A percentile compares a stretch with the other conserved stretches of the same genome.
These are phyloP conservation scores for Astropecten irregularis DNA, from an alignment of 53 echinoderm and acorn worm genomes.

Conservation along the genomic window DNA sequence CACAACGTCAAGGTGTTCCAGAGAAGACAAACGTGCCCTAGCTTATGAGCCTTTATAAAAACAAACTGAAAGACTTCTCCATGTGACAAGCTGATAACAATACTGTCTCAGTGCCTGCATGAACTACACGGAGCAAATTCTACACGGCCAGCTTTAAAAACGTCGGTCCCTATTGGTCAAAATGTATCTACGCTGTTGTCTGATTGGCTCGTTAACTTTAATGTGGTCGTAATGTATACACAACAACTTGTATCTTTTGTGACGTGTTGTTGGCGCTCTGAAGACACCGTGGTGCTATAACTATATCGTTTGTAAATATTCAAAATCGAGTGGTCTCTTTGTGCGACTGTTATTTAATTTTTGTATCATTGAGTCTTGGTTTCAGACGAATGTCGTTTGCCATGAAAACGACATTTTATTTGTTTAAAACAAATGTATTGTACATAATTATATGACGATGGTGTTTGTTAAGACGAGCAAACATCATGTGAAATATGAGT, in stretches of 20 bases:
- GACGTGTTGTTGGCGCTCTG: background rate
- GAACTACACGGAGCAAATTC: background rate
- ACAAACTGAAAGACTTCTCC: background rate
- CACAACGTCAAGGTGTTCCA: conserved; percentile 62
- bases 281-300: conserved; percentile 3
- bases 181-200: background rate
- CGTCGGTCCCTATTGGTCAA: background rate
- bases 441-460: no score
- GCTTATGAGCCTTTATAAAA: conserved; percentile 50
- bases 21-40: conserved; percentile 89
- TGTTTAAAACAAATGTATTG: background rate
- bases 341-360: conserved; percentile 26
- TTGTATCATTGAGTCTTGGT: background rate
- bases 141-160: background rate
- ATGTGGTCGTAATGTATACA: no score
- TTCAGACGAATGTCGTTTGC: conserved; percentile 2
- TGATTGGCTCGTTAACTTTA: background rate
- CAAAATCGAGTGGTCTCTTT: conserved; percentile 21
- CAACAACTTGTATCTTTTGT: background rate
- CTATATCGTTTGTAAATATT: conserved; percentile 13
- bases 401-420: conserved; percentile 6
- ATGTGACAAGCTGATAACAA: no score
- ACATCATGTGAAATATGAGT: no score
- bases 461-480: no score
- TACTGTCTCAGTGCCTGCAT: background rate